Conservation (phyloP, 64 coral and sea anemone species). For the Actinia tenebrosa region DNA sequence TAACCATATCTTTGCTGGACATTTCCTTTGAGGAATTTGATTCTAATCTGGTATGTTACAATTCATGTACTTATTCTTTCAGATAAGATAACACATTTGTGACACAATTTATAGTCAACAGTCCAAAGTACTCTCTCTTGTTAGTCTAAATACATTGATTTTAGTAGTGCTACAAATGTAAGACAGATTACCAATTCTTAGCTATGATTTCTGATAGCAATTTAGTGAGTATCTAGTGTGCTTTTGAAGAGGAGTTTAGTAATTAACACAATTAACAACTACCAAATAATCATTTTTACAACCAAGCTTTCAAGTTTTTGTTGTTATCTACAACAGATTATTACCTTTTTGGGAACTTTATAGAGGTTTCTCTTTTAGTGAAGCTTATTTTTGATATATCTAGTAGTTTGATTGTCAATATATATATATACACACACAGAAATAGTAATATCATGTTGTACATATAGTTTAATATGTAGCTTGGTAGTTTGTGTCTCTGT, state of each 20-base stretch:
- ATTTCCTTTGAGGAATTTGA: background rate
- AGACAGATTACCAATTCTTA: background rate
- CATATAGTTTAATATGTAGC: too few relatives aligned
- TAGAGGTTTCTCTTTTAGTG: too few relatives aligned
- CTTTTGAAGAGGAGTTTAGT: background rate
- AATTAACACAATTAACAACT: constrained; percentile 4
- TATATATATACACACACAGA: too few relatives aligned
- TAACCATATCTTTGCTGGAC: background rate
- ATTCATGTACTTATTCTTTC: background rate
- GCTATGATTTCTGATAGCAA: background rate
- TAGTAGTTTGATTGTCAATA: too few relatives aligned
- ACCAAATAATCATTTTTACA: background rate
- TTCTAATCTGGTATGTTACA: background rate
- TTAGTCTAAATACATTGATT: background rate
- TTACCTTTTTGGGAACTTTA: too few relatives aligned
- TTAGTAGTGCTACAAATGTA: background rate
- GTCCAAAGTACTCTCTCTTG: background rate
- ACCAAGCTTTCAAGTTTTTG: too few relatives aligned
- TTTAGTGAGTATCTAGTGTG: background rate
- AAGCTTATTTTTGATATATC: too few relatives aligned
- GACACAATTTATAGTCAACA: background rate
- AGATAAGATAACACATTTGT: background rate
- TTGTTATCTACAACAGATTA: too few relatives aligned
- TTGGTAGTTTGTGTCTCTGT: too few relatives aligned
- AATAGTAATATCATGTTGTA: too few relatives aligned